Percentiles rank a stretch among this genome's conserved stretches.
Conservation (phyloP, 1,140 invertebrate genomes). For the Homalodisca vitripennis region DNA sequence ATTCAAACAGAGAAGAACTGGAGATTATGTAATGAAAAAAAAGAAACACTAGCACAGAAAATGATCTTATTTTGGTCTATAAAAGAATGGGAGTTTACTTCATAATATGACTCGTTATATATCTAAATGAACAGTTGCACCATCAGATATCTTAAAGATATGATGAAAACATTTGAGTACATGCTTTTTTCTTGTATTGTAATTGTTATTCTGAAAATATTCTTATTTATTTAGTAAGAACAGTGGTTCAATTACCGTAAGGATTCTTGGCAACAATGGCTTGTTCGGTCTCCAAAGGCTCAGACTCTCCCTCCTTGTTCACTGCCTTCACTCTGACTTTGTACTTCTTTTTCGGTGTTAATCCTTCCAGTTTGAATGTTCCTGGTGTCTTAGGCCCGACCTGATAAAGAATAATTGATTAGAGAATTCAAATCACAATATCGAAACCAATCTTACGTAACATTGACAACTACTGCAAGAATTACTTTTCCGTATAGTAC, state of each 20-base stretch:
- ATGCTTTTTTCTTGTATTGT: neutral
- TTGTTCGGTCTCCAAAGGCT: constrained; percentile 89
- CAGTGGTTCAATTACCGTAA: constrained; percentile 64
- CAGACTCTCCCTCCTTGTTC: constrained; percentile 97
- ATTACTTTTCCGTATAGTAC: too few species aligned
- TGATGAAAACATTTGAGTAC: neutral
- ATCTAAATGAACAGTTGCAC: too few species aligned
- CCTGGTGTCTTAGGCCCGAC: constrained; percentile 58
- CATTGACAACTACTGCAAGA: too few species aligned
- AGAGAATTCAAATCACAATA: too few species aligned
- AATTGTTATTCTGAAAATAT: neutral
- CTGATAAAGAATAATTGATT: too few species aligned
- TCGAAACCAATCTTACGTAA: too few species aligned
- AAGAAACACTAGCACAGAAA: too few species aligned
- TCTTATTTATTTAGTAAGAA: neutral
- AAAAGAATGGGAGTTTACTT: too few species aligned
- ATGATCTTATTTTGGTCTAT: too few species aligned
- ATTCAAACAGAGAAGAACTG: too few species aligned
- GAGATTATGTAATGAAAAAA: too few species aligned
- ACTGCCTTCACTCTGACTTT: constrained; percentile 98
- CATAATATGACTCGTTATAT: too few species aligned
- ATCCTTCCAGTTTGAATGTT: constrained; percentile 84
- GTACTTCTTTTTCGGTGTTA: constrained; percentile 97
- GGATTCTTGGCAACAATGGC: constrained; percentile 93
- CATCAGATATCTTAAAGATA: neutral